Percentiles rank a stretch among this genome's conserved stretches.
phyloP scores from a whole-genome alignment of 1,140 invertebrate species.

The Steinernema khuongi region DNA sequence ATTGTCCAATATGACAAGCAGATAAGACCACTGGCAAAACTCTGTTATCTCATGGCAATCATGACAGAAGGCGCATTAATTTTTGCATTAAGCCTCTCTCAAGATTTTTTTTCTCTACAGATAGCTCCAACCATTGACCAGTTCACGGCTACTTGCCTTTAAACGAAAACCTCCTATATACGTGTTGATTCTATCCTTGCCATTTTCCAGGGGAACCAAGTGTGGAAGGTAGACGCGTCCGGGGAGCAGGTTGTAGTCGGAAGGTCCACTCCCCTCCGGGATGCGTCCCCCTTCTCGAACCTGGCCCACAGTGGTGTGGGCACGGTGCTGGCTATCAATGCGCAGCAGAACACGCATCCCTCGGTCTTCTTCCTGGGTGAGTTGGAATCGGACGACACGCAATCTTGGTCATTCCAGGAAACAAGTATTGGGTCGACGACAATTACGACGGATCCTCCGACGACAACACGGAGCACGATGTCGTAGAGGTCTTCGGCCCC shows the following conservation, averaged over 20 bases:
- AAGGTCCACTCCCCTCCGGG: background rate
- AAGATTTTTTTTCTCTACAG: too few relatives aligned
- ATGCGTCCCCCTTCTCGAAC: background rate
- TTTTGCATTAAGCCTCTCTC: too few relatives aligned
- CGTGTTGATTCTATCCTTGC: too few relatives aligned
- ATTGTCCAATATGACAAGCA: too few relatives aligned
- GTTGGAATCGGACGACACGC: background rate
- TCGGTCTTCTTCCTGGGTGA: slow-evolving; percentile 8
- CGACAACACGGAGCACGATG: background rate
- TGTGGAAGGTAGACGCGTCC: background rate
- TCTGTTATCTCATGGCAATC: too few relatives aligned
- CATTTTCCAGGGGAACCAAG: background rate
- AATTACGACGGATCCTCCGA: background rate
- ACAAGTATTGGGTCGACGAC: slow-evolving; percentile 38
- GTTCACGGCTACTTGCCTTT: too few relatives aligned
- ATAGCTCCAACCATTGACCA: too few relatives aligned
- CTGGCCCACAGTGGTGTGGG: background rate
- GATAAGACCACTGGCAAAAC: too few relatives aligned
- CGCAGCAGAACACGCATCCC: background rate
- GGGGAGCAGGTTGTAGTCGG: background rate
- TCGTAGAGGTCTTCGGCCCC: background rate
- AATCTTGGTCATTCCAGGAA: slow-evolving; percentile 24
- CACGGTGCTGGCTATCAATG: background rate
- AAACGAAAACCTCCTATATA: too few relatives aligned
- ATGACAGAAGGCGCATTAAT: too few relatives aligned